Evolutionary conservation across 2,888 invertebrate genomes (phyloP), one percentile per base, ranked within the genome.

Genomic region (Cerastis rubricosa): DNA sequence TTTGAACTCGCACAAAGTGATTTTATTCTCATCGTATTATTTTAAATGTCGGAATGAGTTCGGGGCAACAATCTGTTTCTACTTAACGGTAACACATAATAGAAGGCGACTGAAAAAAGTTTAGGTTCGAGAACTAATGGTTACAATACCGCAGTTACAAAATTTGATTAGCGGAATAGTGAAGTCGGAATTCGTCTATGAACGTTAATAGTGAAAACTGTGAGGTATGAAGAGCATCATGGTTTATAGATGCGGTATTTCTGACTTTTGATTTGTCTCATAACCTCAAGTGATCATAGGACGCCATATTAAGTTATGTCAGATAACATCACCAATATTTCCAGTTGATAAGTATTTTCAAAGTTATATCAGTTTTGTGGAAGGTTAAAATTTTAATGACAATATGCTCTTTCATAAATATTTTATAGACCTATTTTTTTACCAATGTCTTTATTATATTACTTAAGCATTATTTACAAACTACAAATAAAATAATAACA

Each of bases 161-260:
- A 96, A 96, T 96, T 96, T 96, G 96, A 96, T 96, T 96, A 96
- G 96, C 95, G 94, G 94, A 95, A 95, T 96, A 93, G 94, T 95
- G 95, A 96, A 95, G 96, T 95, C 93, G 96, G 94, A 94, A 94
- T 95, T 94, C 94, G 93, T 93, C 95, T 95, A 94, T 92, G 91
- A 89, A 91, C 90, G 86, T 83, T 87, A 83, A 87, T 83, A 83
- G 75, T 79, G 78, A 85, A 84, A 88, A 87, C 80, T 70, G 54
- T 74, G 80, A 87, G 69, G 64, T 76, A 74, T 43, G 43, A 22
- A 14, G 9, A 63, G 66, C 5, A 59, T 40, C 6, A 4, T 59
- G 25, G 11, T 40, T 7, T 9, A 76, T 91, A 91, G 94, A 95
- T 94, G 90, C 81, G 95, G 91, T 75, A 81, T 71, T 47, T 35